Evolutionary conservation across 1,140 invertebrate species (phyloP).

Genomic region (Microplitis demolitor): DNA sequence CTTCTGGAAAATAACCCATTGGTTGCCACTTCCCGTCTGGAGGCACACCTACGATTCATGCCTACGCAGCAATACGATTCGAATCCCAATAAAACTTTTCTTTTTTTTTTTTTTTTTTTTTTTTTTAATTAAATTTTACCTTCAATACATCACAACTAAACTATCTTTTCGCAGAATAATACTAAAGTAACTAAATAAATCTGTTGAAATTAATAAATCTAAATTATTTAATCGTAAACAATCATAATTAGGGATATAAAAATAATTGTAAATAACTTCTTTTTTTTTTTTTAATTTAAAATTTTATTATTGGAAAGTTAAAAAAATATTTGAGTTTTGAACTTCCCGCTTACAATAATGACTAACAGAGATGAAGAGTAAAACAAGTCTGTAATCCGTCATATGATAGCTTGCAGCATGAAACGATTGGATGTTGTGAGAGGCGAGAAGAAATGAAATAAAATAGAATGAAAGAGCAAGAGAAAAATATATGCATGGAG

Average conservation of each 20-base stretch:
- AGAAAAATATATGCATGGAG: constrained; percentile 13
- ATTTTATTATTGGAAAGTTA: too few relatives aligned
- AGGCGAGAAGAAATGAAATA: not conserved
- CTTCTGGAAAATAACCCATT: constrained; percentile 28
- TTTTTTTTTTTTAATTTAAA: too few relatives aligned
- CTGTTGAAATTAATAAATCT: not conserved
- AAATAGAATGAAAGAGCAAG: not conserved
- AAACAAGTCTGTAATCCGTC: too few relatives aligned
- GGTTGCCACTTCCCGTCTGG: constrained; percentile 27
- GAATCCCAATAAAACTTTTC: not conserved
- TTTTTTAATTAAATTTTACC: not conserved
- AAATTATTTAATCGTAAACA: too few relatives aligned
- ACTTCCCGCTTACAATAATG: not conserved
- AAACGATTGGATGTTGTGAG: not conserved
- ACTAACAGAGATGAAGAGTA: too few relatives aligned
- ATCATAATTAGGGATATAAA: too few relatives aligned
- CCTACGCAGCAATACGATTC: constrained; percentile 14
- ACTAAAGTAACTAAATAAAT: not conserved
- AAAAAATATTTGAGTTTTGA: too few relatives aligned
- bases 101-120: not conserved
- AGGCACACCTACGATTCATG: constrained; percentile 22
- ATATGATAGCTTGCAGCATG: too few relatives aligned
- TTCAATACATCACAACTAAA: not conserved
- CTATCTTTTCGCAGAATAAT: not conserved
- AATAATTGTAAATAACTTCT: too few relatives aligned